Percentiles rank a stretch among this genome's conserved stretches.
phyloP scores from a whole-genome alignment of 2,113 vertebrate species.

The Mormyrus lacerda region DNA sequence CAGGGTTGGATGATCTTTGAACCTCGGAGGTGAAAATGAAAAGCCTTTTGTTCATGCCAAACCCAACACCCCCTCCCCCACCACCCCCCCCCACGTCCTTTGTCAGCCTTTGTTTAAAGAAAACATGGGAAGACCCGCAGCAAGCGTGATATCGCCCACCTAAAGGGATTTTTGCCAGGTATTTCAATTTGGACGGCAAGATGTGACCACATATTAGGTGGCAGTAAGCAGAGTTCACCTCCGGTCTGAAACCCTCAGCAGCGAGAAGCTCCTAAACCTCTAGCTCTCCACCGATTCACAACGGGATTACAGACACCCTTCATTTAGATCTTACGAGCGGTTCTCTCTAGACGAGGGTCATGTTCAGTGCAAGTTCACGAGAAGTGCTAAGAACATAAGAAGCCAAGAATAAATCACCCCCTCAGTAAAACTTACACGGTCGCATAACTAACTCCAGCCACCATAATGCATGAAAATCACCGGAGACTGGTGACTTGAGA shows the following conservation, averaged over 20 bases:
- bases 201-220: neutral
- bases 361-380: neutral
- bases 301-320: neutral
- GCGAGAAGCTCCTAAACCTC: neutral
- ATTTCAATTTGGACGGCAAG: neutral
- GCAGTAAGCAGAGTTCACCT: neutral
- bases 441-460: neutral
- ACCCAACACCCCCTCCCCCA: neutral
- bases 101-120: neutral
- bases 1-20: slow-evolving; percentile 98
- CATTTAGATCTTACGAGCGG: neutral
- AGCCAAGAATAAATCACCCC: neutral
- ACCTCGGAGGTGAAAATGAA: slow-evolving; percentile 55
- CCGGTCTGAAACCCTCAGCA: neutral
- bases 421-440: neutral
- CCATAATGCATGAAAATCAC: neutral
- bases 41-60: neutral
- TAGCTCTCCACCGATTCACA: neutral
- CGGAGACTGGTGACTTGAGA: neutral
- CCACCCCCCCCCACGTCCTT: too few species aligned
- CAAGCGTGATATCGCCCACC: neutral
- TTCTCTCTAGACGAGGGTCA: neutral
- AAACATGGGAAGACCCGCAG: neutral
- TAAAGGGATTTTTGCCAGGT: neutral
- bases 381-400: neutral